Evolutionary conservation across 2,797 vertebrate genomes (phyloP), one percentile per base, ranked within the genome.

Genomic region (Channa striata): DNA sequence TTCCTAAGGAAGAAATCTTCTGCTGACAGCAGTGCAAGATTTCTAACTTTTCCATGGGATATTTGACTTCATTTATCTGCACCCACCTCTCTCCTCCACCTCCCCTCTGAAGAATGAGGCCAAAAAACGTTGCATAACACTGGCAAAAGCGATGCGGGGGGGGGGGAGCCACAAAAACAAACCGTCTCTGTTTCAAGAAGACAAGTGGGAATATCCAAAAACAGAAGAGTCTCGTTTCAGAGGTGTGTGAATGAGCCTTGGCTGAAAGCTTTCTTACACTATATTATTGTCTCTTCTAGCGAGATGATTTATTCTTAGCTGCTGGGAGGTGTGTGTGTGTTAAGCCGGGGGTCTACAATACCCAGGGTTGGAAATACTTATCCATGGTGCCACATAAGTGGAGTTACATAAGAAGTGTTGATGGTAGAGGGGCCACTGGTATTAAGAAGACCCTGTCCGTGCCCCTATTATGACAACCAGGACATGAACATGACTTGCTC

Each of bases 351-450:
- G 80, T 83, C 78, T 68, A 67, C 69, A 66, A 46, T 19, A 68
- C 59, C 56, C 16, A 52, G 23, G 50, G 58, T 46, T 80, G 83
- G 71, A 89, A 85, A 82, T 78, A 86, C 60, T 77, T 76, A 78
- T 88, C 84, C 87, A 60, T 13, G 12, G 65, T 79, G 89, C 85
- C 86, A 87, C 63, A 74, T 72, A 76, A 78, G 76, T 76, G 48
- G 61, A 73, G 78, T 93, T 93, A 89, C 83, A 89, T 93, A 93
- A 93, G 81, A 66, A 30, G 65, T 78, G 86, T 85, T 89, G 87
- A 85, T 64, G 81, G 82, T 86, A 64, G 69, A 85, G 72, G 74
- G 77, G 72, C 53, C 76, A 17, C 72, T 54, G 82, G 88, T 59
- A 81, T 83, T 83, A 86, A 80, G 74, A 78, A 71, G 61, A 51